phyloP scores from a whole-genome alignment of 2,113 vertebrate genomes.

The Bucco capensis region DNA sequence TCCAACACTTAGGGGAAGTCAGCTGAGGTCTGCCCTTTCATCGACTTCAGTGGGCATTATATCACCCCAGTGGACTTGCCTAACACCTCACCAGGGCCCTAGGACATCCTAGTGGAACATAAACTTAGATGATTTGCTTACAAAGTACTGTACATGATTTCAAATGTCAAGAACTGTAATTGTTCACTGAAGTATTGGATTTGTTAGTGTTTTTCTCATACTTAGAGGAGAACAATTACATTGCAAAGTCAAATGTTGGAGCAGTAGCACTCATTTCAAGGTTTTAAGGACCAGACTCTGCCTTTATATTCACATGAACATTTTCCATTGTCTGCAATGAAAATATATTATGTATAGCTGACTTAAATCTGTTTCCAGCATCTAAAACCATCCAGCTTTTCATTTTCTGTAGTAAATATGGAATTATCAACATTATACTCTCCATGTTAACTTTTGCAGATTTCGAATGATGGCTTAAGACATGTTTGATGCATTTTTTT shows the following conservation, averaged over 20 bases:
- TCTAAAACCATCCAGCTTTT: background rate
- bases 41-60: background rate
- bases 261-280: background rate
- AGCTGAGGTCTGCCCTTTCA: background rate
- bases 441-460: background rate
- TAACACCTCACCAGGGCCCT: background rate
- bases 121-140: background rate
- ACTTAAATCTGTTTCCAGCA: background rate
- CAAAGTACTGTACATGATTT: background rate
- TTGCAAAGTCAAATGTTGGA: background rate
- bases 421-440: background rate
- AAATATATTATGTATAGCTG: background rate
- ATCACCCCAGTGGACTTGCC: background rate
- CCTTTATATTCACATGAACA: background rate
- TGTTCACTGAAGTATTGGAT: background rate
- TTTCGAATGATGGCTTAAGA: constrained; percentile 10
- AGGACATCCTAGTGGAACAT: background rate
- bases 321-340: background rate
- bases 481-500: background rate
- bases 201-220: background rate
- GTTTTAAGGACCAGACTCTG: background rate
- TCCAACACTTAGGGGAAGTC: background rate
- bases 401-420: background rate
- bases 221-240: background rate
- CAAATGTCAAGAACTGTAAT: background rate